Conservation (phyloP, 2,888 invertebrate genomes). For the Lepidocyrtinus sp. region DNA sequence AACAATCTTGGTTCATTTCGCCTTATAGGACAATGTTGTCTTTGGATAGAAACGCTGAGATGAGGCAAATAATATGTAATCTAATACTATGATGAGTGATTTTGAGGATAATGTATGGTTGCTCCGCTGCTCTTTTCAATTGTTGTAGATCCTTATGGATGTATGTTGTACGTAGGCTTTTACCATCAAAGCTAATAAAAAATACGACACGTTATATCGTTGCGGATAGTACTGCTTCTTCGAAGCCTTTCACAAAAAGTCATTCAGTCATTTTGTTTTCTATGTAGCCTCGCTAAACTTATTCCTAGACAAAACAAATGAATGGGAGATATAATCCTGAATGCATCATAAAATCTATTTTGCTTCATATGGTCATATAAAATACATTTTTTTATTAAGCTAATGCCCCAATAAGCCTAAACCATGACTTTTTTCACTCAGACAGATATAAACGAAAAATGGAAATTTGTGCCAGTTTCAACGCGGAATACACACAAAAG, state of each 20-base stretch:
- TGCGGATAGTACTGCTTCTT: background rate
- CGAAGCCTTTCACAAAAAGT: background rate
- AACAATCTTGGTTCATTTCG: background rate
- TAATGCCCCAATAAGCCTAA: too few species aligned
- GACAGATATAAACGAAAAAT: too few species aligned
- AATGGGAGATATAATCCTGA: too few species aligned
- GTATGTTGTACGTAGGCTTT: background rate
- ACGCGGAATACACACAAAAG: too few species aligned
- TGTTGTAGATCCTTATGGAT: background rate
- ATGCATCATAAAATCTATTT: too few species aligned
- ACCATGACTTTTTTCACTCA: too few species aligned
- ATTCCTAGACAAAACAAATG: too few species aligned
- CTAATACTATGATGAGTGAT: background rate
- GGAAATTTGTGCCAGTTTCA: background rate
- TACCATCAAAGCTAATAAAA: conserved; percentile 3
- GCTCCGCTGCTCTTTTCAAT: background rate
- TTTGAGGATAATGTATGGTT: background rate
- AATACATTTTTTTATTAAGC: too few species aligned
- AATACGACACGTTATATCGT: background rate
- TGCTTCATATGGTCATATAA: too few species aligned
- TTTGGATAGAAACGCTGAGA: conserved; percentile 31
- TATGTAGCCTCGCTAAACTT: too few species aligned
- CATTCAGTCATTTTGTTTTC: background rate
- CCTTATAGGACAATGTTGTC: conserved; percentile 26
- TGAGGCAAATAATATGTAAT: conserved; percentile 24